Conservation (phyloP, 2,113 vertebrate species). For the Elephantulus edwardii region DNA sequence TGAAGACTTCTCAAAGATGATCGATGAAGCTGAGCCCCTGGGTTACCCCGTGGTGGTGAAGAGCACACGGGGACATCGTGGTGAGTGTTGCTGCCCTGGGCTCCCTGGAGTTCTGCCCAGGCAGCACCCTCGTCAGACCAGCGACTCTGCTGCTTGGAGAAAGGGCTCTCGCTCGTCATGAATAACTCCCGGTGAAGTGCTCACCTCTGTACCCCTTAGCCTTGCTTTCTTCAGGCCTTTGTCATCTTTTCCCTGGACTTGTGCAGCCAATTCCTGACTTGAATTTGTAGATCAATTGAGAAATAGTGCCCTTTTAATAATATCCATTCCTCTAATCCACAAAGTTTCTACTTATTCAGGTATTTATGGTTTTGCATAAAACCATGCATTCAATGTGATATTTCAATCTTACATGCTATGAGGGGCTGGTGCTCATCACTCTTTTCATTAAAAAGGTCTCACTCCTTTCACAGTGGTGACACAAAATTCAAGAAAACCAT, state of each 20-base stretch:
- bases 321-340: background rate
- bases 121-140: fast-evolving
- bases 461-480: background rate
- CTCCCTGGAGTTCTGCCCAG: background rate
- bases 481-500: conserved; percentile 3
- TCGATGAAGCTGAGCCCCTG: conserved; percentile 92
- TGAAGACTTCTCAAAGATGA: conserved; percentile 94
- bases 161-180: background rate
- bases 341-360: background rate
- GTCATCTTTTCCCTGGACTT: background rate
- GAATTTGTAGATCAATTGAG: background rate
- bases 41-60: conserved; percentile 95
- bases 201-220: background rate
- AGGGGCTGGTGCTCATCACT: background rate
- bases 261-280: background rate
- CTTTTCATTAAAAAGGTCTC: background rate
- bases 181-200: background rate
- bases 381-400: background rate
- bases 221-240: background rate
- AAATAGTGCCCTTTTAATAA: background rate
- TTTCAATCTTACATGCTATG: background rate
- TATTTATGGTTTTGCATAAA: background rate
- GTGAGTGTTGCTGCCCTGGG: conserved; percentile 79
- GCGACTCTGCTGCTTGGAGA: background rate
- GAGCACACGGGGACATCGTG: conserved; percentile 93